phyloP scores from a whole-genome alignment of 1,140 invertebrate genomes.

The Theocolax elegans region DNA sequence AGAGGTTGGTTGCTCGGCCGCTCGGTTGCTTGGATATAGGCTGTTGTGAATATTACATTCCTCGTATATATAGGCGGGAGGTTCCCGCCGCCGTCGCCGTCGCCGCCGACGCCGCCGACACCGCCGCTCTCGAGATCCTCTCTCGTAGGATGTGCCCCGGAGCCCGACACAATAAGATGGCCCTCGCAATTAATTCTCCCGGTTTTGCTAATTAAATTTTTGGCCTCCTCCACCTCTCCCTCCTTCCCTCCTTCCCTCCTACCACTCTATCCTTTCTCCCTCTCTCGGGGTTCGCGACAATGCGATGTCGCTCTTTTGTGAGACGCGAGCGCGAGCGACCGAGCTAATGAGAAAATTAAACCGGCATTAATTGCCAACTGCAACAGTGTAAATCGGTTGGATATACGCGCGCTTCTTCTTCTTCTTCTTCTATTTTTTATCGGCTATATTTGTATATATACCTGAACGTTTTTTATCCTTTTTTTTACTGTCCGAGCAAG shows the following conservation, averaged over 20 bases:
- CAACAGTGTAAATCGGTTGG: constrained; percentile 36
- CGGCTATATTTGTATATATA: too few species aligned
- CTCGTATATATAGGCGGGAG: constrained; percentile 52
- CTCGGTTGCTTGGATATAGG: constrained; percentile 50
- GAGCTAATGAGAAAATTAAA: constrained; percentile 36
- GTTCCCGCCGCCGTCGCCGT: constrained; percentile 21
- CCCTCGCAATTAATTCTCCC: constrained; percentile 63
- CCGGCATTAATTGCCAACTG: constrained; percentile 36
- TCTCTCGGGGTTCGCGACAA: background rate
- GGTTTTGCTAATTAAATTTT: constrained; percentile 66
- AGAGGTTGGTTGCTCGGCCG: constrained; percentile 23
- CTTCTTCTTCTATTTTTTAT: background rate
- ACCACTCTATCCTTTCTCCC: background rate
- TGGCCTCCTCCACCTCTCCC: constrained; percentile 47
- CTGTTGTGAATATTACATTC: constrained; percentile 67
- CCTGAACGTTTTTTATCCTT: background rate
- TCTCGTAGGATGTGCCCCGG: constrained; percentile 43
- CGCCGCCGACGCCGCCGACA: too few species aligned
- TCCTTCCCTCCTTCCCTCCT: constrained; percentile 35
- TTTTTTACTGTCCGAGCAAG: too few species aligned
- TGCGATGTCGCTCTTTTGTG: background rate
- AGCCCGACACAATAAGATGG: constrained; percentile 61
- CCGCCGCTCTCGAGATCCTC: too few species aligned
- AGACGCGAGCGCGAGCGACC: background rate
- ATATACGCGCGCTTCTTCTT: too few species aligned